phyloP scores from a whole-genome alignment of 2,888 invertebrate species.

The Tenthredo amoena region DNA sequence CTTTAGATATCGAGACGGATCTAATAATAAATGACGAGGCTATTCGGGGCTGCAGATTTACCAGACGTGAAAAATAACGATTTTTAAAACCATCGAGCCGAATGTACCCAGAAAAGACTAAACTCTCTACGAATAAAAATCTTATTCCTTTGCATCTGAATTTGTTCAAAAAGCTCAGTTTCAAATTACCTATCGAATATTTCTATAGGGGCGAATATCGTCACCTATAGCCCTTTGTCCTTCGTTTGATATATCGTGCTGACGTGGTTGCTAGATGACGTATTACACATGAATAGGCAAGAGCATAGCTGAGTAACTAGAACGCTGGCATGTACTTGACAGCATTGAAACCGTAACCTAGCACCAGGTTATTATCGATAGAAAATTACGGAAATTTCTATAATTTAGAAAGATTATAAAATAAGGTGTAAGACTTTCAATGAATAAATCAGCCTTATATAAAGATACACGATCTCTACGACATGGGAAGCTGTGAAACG shows the following conservation, averaged over 20 bases:
- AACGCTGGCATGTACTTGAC: neutral
- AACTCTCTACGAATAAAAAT: neutral
- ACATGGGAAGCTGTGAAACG: no score
- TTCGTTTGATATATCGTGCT: neutral
- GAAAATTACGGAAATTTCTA: neutral
- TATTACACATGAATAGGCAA: conserved; percentile 14
- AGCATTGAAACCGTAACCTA: neutral
- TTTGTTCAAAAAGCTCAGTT: neutral
- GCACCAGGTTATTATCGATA: neutral
- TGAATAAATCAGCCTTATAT: no score
- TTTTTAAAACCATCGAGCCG: neutral
- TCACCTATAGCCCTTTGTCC: neutral
- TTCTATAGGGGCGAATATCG: neutral
- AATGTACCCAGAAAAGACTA: neutral
- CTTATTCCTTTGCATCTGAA: neutral
- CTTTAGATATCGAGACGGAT: neutral
- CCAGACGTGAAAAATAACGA: neutral
- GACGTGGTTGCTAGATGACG: neutral
- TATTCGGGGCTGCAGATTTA: neutral
- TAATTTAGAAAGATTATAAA: no score
- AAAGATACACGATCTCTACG: no score
- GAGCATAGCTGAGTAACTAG: neutral
- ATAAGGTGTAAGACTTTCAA: no score
- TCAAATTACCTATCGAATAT: neutral
- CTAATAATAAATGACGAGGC: neutral